Evolutionary conservation across 2,888 invertebrate genomes (phyloP), one percentile per base, ranked within the genome.

Genomic region (Chrysolina oricalcia): DNA sequence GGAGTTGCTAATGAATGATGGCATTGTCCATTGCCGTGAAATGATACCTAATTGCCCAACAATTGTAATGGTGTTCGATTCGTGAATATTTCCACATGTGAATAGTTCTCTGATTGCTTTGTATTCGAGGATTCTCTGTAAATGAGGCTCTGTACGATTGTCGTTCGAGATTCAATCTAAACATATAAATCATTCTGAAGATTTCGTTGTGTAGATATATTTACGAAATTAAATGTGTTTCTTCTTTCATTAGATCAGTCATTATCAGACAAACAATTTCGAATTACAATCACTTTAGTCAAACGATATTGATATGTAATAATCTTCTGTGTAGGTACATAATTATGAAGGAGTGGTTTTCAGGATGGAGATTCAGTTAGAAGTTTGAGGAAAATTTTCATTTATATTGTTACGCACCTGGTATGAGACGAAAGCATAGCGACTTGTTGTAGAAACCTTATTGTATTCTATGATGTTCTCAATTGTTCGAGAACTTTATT

Each of bases 21-120:
- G 80, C 82, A 88, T 88, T 88, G 88, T 88, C 85, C 86, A 83
- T 71, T 81, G 85, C 83, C 87, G 87, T 88, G 87, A 88, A 88
- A 88, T 88, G 87, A 87, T 83, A 86, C 86, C 88, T 88, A 88
- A 88, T 88, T 88, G 88, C 86, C 85, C 84, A 86, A 88, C 88
- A 88, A 88, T 87, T 85, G 85, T 73, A 81, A 80, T 81, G 85
- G 85, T 86, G 86, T 87, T 86, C 85, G 81, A 83, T 85, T 85
- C 82, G 81, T 80, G 84, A 83, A 86, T 86, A 86, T 86, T 86
- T 87, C 85, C 84, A 81, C 82, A 82, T 80, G 76, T 87, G 87
- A 87, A 87, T 87, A 84, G 86, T 78, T 77, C 78, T 79, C 85
- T 87, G 87, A 87, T 87, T 87, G 85, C 86, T 84, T 72, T 70